Evolutionary conservation across 2,113 vertebrate genomes (phyloP).

Genomic region (Urocitellus parryii): DNA sequence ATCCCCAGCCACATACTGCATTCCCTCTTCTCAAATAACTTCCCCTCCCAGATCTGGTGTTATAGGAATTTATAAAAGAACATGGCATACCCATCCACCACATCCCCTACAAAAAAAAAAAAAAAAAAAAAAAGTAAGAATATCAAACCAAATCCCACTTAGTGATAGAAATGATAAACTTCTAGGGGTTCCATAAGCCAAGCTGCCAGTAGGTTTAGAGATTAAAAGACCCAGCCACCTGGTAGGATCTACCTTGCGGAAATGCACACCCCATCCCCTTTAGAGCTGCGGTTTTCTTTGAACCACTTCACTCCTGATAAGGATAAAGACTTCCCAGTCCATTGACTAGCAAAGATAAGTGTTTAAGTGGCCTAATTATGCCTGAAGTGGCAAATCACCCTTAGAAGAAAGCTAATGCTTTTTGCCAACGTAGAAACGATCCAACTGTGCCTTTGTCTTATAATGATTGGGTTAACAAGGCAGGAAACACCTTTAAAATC

Average conservation of each 20-base stretch:
- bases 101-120: neutral
- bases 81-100: neutral
- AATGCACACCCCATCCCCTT: neutral
- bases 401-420: slow-evolving; percentile 68
- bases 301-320: slow-evolving; percentile 55
- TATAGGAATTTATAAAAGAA: neutral
- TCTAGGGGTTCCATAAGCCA: neutral
- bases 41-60: neutral
- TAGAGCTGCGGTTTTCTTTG: slow-evolving; percentile 50
- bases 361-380: slow-evolving; percentile 73
- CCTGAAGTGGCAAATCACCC: slow-evolving; percentile 67
- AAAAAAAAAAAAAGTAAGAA: neutral
- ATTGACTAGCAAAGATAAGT: slow-evolving; percentile 75
- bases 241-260: neutral
- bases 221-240: neutral
- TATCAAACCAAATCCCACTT: slow-evolving; percentile 1
- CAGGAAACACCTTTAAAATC: slow-evolving; percentile 71
- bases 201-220: neutral
- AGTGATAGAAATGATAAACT: neutral
- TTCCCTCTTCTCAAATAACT: neutral
- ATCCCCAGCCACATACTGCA: neutral
- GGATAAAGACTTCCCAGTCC: slow-evolving; percentile 65
- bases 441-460: slow-evolving; percentile 60
- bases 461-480: slow-evolving; percentile 72
- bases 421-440: slow-evolving; percentile 27